Evolutionary conservation across 2,797 vertebrate genomes (phyloP).

Genomic region (Arnoldichthys spilopterus): DNA sequence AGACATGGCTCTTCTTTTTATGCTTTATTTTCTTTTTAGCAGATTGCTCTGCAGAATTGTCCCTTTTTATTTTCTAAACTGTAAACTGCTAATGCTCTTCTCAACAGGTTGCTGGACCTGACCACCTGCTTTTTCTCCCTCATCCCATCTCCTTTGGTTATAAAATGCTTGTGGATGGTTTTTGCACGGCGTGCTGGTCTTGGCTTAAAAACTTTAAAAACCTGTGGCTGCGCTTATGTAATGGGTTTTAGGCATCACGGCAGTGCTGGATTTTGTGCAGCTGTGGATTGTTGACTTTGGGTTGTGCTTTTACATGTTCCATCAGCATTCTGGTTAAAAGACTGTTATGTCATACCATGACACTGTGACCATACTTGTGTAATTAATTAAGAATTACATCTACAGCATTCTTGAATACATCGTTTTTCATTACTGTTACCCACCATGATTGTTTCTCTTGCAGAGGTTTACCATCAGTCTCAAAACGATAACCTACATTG

Average conservation of each 20-base stretch:
- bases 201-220: slow-evolving; percentile 50
- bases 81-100: slow-evolving; percentile 50
- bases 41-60: slow-evolving; percentile 19
- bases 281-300: not conserved
- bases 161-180: slow-evolving; percentile 36
- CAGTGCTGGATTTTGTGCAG: slow-evolving; percentile 9
- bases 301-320: slow-evolving; percentile 34
- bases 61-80: slow-evolving; percentile 32
- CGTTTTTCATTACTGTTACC: not conserved
- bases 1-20: slow-evolving; percentile 6
- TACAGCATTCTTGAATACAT: slow-evolving; percentile 2
- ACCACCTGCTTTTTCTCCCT: slow-evolving; percentile 54
- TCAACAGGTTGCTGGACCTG: slow-evolving; percentile 55
- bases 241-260: not conserved
- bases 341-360: slow-evolving; percentile 23
- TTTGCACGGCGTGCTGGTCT: slow-evolving; percentile 55
- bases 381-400: slow-evolving; percentile 14
- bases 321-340: slow-evolving; percentile 42
- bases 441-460: slow-evolving; percentile 9
- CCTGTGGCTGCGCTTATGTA: slow-evolving; percentile 42
- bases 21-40: not conserved
- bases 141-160: slow-evolving; percentile 24
- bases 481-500: not conserved
- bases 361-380: slow-evolving; percentile 15
- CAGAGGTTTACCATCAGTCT: not conserved